Percentiles rank a stretch among this genome's conserved stretches.
phyloP scores from a whole-genome alignment of 2,888 invertebrate species.

The Formica aserva region DNA sequence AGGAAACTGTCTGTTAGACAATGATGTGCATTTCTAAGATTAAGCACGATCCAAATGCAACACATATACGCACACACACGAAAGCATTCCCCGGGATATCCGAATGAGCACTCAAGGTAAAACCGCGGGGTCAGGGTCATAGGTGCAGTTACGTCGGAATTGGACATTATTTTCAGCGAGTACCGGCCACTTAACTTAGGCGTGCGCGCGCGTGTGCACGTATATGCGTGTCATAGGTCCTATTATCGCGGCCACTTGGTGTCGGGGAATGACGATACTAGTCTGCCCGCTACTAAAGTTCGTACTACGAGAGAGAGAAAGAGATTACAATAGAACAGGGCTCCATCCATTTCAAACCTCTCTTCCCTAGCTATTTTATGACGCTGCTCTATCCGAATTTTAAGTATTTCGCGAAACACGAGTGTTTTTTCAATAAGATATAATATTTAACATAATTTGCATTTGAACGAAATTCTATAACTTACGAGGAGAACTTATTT shows the following conservation, averaged over 20 bases:
- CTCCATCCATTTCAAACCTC: constrained; percentile 61
- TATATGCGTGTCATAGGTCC: constrained; percentile 77
- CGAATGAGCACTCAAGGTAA: constrained; percentile 72
- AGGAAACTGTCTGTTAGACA: background rate
- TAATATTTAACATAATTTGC: background rate
- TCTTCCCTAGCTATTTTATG: constrained; percentile 26
- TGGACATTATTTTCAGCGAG: constrained; percentile 80
- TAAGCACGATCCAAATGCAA: constrained; percentile 19
- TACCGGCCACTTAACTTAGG: constrained; percentile 71
- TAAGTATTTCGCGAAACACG: background rate
- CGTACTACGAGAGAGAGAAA: constrained; percentile 33
- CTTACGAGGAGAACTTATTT: background rate
- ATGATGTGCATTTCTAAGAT: constrained; percentile 7
- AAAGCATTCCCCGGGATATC: constrained; percentile 60
- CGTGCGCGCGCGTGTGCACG: constrained; percentile 59
- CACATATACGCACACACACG: background rate
- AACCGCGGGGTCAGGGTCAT: constrained; percentile 76
- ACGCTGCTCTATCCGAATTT: background rate
- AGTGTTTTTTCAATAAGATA: background rate
- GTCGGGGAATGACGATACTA: constrained; percentile 76
- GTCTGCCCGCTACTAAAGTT: constrained; percentile 53
- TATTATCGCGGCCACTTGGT: constrained; percentile 80
- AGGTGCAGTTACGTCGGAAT: constrained; percentile 77
- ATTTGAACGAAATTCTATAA: background rate
- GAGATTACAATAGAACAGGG: constrained; percentile 34